Conservation (phyloP, 2,888 invertebrate species). For the Cryptus armator region DNA sequence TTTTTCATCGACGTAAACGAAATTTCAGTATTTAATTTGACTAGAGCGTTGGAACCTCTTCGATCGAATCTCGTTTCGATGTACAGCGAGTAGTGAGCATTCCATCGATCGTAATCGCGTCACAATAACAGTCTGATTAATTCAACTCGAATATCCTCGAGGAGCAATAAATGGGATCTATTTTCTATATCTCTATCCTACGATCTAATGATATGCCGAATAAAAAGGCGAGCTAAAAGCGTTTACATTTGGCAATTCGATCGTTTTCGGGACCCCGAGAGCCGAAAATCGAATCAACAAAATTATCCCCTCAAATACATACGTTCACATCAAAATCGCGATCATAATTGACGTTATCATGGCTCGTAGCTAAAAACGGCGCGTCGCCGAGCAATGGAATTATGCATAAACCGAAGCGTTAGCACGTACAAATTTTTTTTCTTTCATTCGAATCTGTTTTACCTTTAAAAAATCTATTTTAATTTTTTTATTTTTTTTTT, state of each 20-base stretch:
- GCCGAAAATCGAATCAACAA: conserved; percentile 28
- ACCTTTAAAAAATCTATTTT: conserved; percentile 34
- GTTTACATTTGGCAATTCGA: conserved; percentile 51
- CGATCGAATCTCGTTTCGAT: conserved; percentile 53
- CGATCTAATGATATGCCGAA: conserved; percentile 71
- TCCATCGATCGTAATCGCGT: conserved; percentile 41
- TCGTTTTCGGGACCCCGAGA: conserved; percentile 1
- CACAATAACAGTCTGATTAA: conserved; percentile 26
- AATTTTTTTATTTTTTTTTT: conserved; percentile 40
- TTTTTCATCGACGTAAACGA: background rate
- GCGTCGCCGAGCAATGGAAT: conserved; percentile 40
- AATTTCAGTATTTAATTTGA: conserved; percentile 1
- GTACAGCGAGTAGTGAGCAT: conserved; percentile 59
- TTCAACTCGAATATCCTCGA: conserved; percentile 13
- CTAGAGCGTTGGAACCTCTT: conserved; percentile 23
- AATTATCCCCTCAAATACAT: conserved; percentile 5
- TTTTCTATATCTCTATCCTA: conserved; percentile 51
- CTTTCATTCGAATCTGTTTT: background rate
- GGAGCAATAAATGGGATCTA: conserved; percentile 3
- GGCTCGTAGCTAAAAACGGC: conserved; percentile 19
- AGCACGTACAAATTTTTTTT: conserved; percentile 43
- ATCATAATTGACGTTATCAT: conserved; percentile 61
- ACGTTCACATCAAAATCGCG: background rate
- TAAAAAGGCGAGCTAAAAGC: conserved; percentile 69
- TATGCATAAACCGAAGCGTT: conserved; percentile 39